These are phyloP conservation scores for Tursiops truncatus DNA, from an alignment of 2,113 vertebrate genomes.

Conservation along the genomic window DNA sequence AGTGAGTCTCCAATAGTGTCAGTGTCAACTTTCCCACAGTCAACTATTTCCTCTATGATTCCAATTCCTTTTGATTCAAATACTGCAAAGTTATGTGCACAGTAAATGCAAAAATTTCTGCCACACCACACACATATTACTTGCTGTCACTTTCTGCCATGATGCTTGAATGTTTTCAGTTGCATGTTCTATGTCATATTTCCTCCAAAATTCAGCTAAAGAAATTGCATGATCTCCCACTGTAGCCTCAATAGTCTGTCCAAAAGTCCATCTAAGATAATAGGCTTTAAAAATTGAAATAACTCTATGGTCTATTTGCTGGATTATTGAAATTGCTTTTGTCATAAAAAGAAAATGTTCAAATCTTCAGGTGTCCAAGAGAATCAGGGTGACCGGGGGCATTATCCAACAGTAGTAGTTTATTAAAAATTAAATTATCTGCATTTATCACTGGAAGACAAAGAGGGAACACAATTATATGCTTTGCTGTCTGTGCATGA, in stretches of 20 bases:
- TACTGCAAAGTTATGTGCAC: not conserved
- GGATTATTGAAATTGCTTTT: not conserved
- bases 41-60: not conserved
- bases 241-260: not conserved
- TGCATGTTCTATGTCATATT: not conserved
- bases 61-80: not conserved
- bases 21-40: not conserved
- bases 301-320: not conserved
- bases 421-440: not conserved
- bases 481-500: not conserved
- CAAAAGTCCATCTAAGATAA: not conserved
- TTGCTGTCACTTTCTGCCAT: not conserved
- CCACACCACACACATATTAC: not conserved
- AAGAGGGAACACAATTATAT: not conserved
- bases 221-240: not conserved
- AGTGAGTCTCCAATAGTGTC: too few species aligned
- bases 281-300: not conserved
- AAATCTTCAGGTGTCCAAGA: not conserved
- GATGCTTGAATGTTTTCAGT: not conserved
- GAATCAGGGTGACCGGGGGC: not conserved
- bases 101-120: not conserved
- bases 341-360: not conserved
- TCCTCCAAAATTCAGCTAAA: not conserved
- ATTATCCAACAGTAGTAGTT: not conserved
- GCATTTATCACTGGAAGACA: not conserved